Base-by-base conservation (phyloP, 2,888 invertebrate genomes). In the Drosophila suboccidentalis region DNA sequence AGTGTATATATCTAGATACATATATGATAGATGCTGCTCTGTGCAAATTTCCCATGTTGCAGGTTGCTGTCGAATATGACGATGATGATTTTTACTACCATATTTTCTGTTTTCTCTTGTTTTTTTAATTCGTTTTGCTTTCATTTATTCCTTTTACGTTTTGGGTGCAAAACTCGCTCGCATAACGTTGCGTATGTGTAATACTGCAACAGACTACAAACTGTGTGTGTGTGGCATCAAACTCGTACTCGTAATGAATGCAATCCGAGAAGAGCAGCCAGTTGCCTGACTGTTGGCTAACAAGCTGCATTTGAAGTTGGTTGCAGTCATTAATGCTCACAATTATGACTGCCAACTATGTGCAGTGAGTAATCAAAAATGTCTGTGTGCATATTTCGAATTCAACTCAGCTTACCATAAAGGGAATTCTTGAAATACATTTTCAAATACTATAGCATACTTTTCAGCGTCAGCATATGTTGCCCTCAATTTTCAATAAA, bases 31-130 rank as follows among this genome's bases (percentile, higher is more conserved):
- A 38, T 39, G 10, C 44, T 47, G 54, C 61, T 44, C 53, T 57
- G 49, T 59, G 62, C 69, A 75, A 55, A 88, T 84, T 80, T 82
- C 66, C 77, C 89, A 71, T 71, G 80, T 73, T 74, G 73, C 89
- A 75, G 71, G 72, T 72, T 75, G 69, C 44, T 68, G 49, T 72
- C 69, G 47, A 65, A 72, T 44, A 54, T 41, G 53, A 17, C 39
- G 41, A 41, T 41, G 53, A 53, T 53, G 72, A 55, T 58, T 58
- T 58, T 47, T 26, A 47, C 38, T 58, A 26, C 36, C 46, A 39
- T 60, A 54, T 50, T 46, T 70, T 49, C 44, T 36, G 53, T 46
- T 41, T 62, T 26, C 32, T 46, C n/a, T 39, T 51, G 6, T 57
- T 64, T 51, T 49, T n/a, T n/a, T n/a, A n/a, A n/a, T n/a, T n/a